These are phyloP conservation scores for Atta colombica DNA, from an alignment of 1,140 invertebrate species.

Conservation along the genomic window DNA sequence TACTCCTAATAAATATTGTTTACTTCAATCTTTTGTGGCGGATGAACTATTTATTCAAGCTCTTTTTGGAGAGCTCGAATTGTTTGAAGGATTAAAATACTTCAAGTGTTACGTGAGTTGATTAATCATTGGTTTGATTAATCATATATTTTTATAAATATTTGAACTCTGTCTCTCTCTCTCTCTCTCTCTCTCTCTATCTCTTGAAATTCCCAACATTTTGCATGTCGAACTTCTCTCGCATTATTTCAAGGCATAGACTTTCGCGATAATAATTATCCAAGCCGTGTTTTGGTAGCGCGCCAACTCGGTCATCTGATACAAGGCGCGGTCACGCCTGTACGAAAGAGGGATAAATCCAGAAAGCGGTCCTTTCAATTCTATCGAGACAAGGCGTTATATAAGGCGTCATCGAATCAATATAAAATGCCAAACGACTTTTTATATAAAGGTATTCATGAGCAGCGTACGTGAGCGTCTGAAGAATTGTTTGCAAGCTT, in stretches of 20 bases:
- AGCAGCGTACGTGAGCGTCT: neutral
- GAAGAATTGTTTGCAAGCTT: conserved; percentile 10
- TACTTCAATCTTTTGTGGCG: neutral
- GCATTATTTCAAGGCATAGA: conserved; percentile 12
- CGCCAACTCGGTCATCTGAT: conserved; percentile 59
- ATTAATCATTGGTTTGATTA: neutral
- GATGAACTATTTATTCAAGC: neutral
- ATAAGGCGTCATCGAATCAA: conserved; percentile 8
- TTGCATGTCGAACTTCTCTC: neutral
- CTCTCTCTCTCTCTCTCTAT: too few relatives aligned
- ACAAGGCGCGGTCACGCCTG: conserved; percentile 5
- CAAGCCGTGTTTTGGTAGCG: conserved; percentile 31
- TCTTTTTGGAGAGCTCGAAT: neutral
- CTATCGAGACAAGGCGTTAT: neutral
- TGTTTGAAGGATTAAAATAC: neutral
- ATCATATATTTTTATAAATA: neutral
- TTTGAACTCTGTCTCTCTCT: neutral
- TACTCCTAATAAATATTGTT: neutral
- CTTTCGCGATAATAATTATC: conserved; percentile 19
- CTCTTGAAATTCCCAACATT: neutral
- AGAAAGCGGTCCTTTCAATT: conserved; percentile 24
- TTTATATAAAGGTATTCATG: conserved; percentile 23
- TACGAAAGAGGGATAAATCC: neutral
- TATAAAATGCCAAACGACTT: conserved; percentile 29
- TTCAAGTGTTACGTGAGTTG: neutral